Evolutionary conservation across 2,888 invertebrate genomes (phyloP).

Genomic region (Digitonthophagus gazella): DNA sequence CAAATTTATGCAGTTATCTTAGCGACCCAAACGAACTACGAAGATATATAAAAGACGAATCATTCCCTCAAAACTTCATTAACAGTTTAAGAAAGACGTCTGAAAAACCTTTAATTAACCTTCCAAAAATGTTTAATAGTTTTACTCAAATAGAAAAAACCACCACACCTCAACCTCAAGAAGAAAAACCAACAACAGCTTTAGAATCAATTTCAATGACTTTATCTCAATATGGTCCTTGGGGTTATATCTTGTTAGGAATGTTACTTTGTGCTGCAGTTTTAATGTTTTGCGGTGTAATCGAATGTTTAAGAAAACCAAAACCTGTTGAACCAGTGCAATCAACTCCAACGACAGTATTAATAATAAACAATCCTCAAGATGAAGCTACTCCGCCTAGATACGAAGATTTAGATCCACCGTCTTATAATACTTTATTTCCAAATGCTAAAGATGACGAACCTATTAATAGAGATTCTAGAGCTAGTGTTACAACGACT

Average conservation of each 20-base stretch:
- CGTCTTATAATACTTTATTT: slow-evolving; percentile 66
- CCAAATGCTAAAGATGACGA: slow-evolving; percentile 44
- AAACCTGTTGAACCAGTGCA: slow-evolving; percentile 23
- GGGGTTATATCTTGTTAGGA: slow-evolving; percentile 71
- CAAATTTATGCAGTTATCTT: slow-evolving; percentile 39
- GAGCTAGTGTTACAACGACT: slow-evolving; percentile 17
- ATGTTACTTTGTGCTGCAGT: slow-evolving; percentile 69
- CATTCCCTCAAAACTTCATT: not conserved
- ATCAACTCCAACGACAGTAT: slow-evolving; percentile 38
- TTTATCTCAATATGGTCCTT: slow-evolving; percentile 68
- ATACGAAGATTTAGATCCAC: slow-evolving; percentile 63
- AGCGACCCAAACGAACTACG: not conserved
- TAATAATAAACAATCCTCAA: slow-evolving; percentile 40
- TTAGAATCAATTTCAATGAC: slow-evolving; percentile 53
- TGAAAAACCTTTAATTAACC: not conserved
- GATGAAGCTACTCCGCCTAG: slow-evolving; percentile 54
- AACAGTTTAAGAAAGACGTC: slow-evolving; percentile 1
- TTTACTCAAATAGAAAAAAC: not conserved
- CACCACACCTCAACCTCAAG: slow-evolving; percentile 10
- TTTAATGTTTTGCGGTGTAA: slow-evolving; percentile 67
- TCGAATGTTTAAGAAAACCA: slow-evolving; percentile 53
- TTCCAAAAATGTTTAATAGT: not conserved
- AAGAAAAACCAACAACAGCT: slow-evolving; percentile 17
- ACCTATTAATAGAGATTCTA: not conserved
- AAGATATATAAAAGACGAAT: not conserved